Evolutionary conservation across 2,888 invertebrate genomes (phyloP).

Genomic region (Heliothis peltigera): DNA sequence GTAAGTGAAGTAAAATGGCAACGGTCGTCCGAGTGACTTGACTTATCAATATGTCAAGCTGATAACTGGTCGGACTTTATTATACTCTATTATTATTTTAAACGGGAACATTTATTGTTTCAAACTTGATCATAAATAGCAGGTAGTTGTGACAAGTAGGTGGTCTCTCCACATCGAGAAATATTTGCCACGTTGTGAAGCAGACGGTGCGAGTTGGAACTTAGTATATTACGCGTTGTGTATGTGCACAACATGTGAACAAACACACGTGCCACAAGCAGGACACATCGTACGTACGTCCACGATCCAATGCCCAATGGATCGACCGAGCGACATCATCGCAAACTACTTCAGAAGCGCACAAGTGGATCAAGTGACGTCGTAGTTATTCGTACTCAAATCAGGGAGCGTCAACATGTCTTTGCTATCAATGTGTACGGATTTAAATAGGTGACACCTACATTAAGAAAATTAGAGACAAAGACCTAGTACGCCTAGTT

Average conservation of each 20-base stretch:
- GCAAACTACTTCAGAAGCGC: not conserved
- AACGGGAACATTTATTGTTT: too few relatives aligned
- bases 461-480: conserved; percentile 3
- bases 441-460: too few relatives aligned
- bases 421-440: not conserved
- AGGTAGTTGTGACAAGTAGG: not conserved
- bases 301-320: not conserved
- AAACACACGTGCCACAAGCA: conserved; percentile 30
- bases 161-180: not conserved
- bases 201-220: not conserved
- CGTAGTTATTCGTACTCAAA: not conserved
- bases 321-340: too few relatives aligned
- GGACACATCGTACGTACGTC: not conserved
- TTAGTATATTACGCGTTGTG: conserved; percentile 14
- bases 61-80: not conserved
- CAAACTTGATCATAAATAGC: too few relatives aligned
- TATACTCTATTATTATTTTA: too few relatives aligned
- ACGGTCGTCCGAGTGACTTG: not conserved
- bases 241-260: conserved; percentile 38
- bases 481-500: not conserved
- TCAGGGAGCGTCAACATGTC: not conserved
- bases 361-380: not conserved
- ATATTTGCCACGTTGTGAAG: not conserved
- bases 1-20: not conserved
- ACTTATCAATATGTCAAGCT: not conserved